Evolutionary conservation across 2,113 vertebrate species (phyloP), one percentile per base, ranked within the genome.

Genomic region (Kryptolebias marmoratus): DNA sequence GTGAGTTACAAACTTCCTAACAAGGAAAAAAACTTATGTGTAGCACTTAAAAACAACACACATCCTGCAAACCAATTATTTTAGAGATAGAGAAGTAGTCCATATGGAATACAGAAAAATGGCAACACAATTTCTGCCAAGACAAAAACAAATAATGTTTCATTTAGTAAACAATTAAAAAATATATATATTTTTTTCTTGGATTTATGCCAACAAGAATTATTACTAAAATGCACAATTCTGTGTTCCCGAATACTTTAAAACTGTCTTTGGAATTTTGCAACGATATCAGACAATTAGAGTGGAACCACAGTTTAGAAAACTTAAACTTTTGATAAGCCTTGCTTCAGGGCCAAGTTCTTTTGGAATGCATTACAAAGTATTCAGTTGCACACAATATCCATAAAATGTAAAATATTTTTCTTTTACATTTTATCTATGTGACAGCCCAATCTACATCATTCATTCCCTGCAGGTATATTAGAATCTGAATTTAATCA

Each of bases 31-130:
- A 64, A 70, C 31, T 76, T 44, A 64, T 36, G 65, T 5, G 3
- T 45, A 0, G 56, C n/a, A 42, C 71, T 63, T 73, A 49, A 58
- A 64, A 73, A 52, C 64, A 70, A 66, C 57, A 56, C 56, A 59
- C 68, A 50, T 36, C 22, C 58, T 45, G 60, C 28, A 18, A 76
- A 57, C 61, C 71, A 85, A 85, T 85, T 88, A 81, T 81, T 68
- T 74, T 62, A 47, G 52, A 58, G 74, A 2, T 4, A 18, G 32
- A 61, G 71, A 62, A 71, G 39, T 2, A 13, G 36, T 58, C 54
- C 16, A 12, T 27, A 12, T 22, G 53, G 58, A 72, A 56, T 30
- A 44, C 0, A 54, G 69, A 45, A 18, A 56, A 65, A 69, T 13
- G 59, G 65, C 15, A 62, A 62, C 63, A 53, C 39, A 60, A 73